These are phyloP conservation scores for Pipistrellus pygmaeus DNA, from an alignment of 2,797 vertebrate species.

Conservation along the genomic window DNA sequence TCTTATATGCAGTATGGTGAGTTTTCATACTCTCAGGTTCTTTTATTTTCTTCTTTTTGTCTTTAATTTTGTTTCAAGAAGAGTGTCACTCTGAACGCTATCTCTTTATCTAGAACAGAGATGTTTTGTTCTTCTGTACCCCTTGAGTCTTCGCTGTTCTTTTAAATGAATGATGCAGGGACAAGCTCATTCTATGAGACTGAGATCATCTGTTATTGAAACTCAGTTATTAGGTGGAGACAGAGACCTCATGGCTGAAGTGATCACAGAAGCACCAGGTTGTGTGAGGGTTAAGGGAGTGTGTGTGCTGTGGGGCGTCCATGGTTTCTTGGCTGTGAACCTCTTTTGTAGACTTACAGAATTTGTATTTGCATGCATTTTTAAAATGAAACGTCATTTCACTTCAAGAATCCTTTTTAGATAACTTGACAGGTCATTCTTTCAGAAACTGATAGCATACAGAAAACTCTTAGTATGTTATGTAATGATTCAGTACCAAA, in stretches of 20 bases:
- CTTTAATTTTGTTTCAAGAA: constrained; percentile 78
- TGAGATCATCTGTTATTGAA: constrained; percentile 86
- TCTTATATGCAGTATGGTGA: constrained; percentile 47
- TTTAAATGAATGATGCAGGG: constrained; percentile 83
- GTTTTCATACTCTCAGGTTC: constrained; percentile 40
- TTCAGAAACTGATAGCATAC: constrained; percentile 47
- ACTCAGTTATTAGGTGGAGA: constrained; percentile 84
- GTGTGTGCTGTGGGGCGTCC: not conserved
- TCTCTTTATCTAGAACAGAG: constrained; percentile 78
- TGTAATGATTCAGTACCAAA: constrained; percentile 60
- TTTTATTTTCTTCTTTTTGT: not conserved
- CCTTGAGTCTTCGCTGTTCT: constrained; percentile 80
- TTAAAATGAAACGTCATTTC: not conserved
- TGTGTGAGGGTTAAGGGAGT: not conserved
- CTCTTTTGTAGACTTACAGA: not conserved
- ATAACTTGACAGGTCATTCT: constrained; percentile 62
- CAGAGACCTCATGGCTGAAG: constrained; percentile 82
- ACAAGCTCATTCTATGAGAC: constrained; percentile 83
- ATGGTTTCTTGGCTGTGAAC: not conserved
- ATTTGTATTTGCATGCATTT: constrained; percentile 25
- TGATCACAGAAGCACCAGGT: constrained; percentile 78
- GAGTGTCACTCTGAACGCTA: constrained; percentile 74
- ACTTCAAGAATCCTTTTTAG: constrained; percentile 40
- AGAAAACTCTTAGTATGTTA: constrained; percentile 47
- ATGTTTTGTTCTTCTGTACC: constrained; percentile 86